Conservation (phyloP, 2,113 vertebrate species). For the Syngnathus typhle region DNA sequence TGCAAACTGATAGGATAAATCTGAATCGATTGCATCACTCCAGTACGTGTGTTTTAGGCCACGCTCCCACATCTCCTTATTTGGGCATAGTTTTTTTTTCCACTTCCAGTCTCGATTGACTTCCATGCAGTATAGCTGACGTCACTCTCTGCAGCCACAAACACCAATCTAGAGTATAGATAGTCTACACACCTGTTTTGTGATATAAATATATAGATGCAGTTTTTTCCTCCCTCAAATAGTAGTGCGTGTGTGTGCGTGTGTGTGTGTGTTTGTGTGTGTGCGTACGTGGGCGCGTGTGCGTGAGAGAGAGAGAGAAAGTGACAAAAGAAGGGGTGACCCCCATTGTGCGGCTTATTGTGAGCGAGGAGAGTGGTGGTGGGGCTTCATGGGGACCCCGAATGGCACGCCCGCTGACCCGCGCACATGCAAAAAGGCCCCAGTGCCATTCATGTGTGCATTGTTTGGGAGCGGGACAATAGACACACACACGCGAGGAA, state of each 20-base stretch:
- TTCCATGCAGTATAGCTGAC: no score
- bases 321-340: neutral
- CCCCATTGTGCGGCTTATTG: conserved; percentile 4
- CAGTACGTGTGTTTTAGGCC: no score
- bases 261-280: neutral
- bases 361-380: neutral
- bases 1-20: neutral
- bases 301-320: no score
- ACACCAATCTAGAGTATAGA: neutral
- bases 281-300: neutral
- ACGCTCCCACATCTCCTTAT: no score
- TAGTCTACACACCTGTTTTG: no score
- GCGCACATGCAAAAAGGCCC: neutral
- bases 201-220: no score
- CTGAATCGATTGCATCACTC: no score
- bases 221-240: neutral
- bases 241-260: neutral
- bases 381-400: neutral
- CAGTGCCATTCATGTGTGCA: neutral
- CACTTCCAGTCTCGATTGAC: no score
- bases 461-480: neutral
- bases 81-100: no score
- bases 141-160: neutral
- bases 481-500: neutral
- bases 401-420: conserved; percentile 1